These are phyloP conservation scores for Philereme vetulata DNA, from an alignment of 2,888 invertebrate species.

Conservation along the genomic window DNA sequence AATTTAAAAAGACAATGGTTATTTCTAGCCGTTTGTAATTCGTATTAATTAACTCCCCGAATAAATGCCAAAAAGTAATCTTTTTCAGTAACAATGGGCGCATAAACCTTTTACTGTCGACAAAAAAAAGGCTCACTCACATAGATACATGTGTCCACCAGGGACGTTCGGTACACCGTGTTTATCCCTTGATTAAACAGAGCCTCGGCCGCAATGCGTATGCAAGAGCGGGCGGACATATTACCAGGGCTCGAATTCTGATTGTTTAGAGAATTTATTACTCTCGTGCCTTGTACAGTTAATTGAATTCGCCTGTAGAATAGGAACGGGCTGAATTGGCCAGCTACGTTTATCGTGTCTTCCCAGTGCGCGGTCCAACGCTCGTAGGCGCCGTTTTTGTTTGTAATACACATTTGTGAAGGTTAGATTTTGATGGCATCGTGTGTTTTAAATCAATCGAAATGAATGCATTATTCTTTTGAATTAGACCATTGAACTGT, in stretches of 20 bases:
- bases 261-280: conserved; percentile 84
- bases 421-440: conserved; percentile 40
- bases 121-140: conserved; percentile 51
- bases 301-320: conserved; percentile 83
- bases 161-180: conserved; percentile 64
- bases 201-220: conserved; percentile 79
- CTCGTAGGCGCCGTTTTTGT: conserved; percentile 58
- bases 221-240: conserved; percentile 79
- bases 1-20: conserved; percentile 40
- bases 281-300: conserved; percentile 82
- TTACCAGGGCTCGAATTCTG: conserved; percentile 83
- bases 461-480: no score
- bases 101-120: conserved; percentile 64
- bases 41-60: conserved; percentile 66
- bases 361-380: conserved; percentile 62
- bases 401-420: conserved; percentile 47
- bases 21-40: conserved; percentile 57
- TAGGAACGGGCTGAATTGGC: conserved; percentile 76
- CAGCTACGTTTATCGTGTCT: conserved; percentile 73
- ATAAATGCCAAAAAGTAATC: conserved; percentile 67
- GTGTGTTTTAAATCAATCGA: conserved; percentile 4
- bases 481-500: no score
- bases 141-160: conserved; percentile 63
- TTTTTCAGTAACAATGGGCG: conserved; percentile 62
- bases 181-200: conserved; percentile 81